phyloP scores from a whole-genome alignment of 2,113 vertebrate species.

The Noturus placidus region DNA sequence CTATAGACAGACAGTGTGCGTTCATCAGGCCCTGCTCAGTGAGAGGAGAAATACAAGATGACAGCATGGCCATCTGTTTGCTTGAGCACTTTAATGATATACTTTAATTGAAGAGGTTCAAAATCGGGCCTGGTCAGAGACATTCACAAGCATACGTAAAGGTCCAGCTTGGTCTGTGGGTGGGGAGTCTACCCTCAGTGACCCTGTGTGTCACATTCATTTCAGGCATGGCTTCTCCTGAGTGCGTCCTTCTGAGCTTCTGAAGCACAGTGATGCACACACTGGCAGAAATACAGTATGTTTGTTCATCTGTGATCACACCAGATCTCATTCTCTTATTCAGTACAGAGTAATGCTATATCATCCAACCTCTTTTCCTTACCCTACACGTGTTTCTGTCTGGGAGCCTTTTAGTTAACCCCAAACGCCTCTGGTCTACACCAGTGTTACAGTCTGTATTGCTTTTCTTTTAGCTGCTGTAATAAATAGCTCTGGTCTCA shows the following conservation, averaged over 20 bases:
- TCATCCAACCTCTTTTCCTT: slow-evolving; percentile 45
- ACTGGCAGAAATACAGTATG: slow-evolving; percentile 61
- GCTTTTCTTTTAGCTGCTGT: neutral
- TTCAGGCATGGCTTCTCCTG: slow-evolving; percentile 48
- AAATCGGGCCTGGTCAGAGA: slow-evolving; percentile 45
- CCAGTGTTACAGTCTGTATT: neutral
- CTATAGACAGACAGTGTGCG: slow-evolving; percentile 14
- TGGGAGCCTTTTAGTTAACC: neutral
- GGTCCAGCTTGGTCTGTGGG: slow-evolving; percentile 33
- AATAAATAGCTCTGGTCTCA: neutral
- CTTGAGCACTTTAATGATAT: slow-evolving; percentile 42
- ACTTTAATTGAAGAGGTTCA: slow-evolving; percentile 23
- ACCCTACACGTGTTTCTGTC: neutral
- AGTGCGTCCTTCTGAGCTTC: slow-evolving; percentile 28
- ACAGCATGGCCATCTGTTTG: slow-evolving; percentile 50
- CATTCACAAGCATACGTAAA: slow-evolving; percentile 34
- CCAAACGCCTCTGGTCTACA: neutral
- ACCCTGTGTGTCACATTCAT: slow-evolving; percentile 45
- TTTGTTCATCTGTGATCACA: slow-evolving; percentile 58
- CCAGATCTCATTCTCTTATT: slow-evolving; percentile 7
- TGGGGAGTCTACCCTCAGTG: slow-evolving; percentile 19
- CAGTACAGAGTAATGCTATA: slow-evolving; percentile 43
- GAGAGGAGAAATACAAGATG: slow-evolving; percentile 48
- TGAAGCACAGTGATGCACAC: slow-evolving; percentile 48
- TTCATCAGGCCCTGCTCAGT: slow-evolving; percentile 23